Base-by-base conservation (phyloP, 1,140 invertebrate genomes). In the Aricia agestis region DNA sequence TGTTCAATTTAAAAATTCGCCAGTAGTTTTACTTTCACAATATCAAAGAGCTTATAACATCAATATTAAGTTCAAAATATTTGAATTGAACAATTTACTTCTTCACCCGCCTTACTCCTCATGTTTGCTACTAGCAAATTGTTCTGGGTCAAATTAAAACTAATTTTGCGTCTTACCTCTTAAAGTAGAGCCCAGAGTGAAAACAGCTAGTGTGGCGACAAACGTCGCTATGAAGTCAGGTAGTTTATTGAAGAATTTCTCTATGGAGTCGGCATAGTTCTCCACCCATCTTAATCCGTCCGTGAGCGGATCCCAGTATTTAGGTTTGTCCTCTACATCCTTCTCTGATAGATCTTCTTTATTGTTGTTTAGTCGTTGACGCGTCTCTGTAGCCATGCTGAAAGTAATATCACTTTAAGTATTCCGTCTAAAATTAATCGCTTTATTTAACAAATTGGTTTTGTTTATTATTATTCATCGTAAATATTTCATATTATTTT, bases 221-320 rank as follows among this genome's bases (percentile, higher is more conserved):
- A 92, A 85, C 6, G 90, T 90, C 25, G 89, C 92, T 6, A 93
- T 78, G 57, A 90, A 91, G 7, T 90, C 91, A 17, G 93, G 93
- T 15, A 94, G 52, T 32, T 82, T 87, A 10, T 87, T 79, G 82
- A 93, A 94, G 66, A 93, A 88, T 68, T 92, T 92, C 67, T 94
- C 92, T 17, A 94, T 74, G 9, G 78, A 79, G 1, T 92, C 88
- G 6, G 86, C 82, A 73, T 94, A 92, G 63, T 86, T 92, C 66
- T 94, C 93, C 9, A 92, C 87, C 93, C 93, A 94, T 72, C 87
- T 92, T 0, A 93, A 88, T 0, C 90, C 89, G n/a, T 91, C 87
- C 6, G 82, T 86, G 66, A 93, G 80, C 0, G 93, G 93, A 72
- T 93, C 92, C 80, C 85, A 89, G 6, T 84, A 82, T 71, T 82